Evolutionary conservation across 2,113 vertebrate genomes (phyloP), one percentile per base, ranked within the genome.

Genomic region (Rhadina sibilatrix): DNA sequence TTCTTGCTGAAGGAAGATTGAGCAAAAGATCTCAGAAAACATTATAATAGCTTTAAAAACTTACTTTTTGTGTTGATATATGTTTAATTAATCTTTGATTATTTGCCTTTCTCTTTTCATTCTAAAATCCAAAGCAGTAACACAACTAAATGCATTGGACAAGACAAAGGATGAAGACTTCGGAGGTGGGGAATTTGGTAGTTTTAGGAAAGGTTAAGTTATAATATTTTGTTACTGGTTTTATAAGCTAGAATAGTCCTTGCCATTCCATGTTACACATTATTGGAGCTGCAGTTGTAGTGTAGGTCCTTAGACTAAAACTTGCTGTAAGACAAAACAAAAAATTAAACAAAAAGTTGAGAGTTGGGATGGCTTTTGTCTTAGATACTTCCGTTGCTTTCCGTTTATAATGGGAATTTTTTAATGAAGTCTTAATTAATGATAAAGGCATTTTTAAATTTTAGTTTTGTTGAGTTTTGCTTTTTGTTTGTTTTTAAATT

Each of bases 91-190:
- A 5, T 81, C 28, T 70, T 57, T 44, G 13, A 31, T 89, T 68
- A 42, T 88, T 77, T 78, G 16, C 14, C 15, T 68, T 66, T 19
- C 8, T 66, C 15, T 88, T 56, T 68, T 61, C 24, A 30, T 76
- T 79, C n/a, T 90, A 57, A 83, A 90, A 64, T 65, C 16, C 37
- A 40, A 44, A 65, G 24, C 2, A 28, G 21, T 70, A 72, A 1
- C 0, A 0, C 23, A 35, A 3, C 20, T 57, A 25, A 64, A 64
- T 56, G 1, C 42, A 4, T 50, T 49, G 42, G 30, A 15, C 53
- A 49, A 68, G 18, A 19, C 0, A 1, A 54, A 14, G 4, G 46
- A 4, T 35, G 21, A 38, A 80, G 40, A 24, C 27, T 54, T 20
- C 14, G 22, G 20, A 30, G 7, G 5, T 5, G 10, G 7, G 11